Base-by-base conservation (phyloP, 2,888 invertebrate species). In the Plagiodera versicolora region DNA sequence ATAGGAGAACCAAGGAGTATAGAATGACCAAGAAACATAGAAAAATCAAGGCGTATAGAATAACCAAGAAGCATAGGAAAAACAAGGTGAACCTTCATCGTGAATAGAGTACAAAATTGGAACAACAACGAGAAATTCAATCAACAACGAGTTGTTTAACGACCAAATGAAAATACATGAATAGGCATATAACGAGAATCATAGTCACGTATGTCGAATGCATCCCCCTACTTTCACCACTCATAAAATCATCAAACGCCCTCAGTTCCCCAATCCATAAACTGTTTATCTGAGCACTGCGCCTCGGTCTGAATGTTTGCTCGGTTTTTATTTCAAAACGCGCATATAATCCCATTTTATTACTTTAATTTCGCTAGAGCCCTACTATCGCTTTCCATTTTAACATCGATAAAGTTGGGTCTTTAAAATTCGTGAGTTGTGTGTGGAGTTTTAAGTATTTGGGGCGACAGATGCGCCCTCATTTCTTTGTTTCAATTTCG, bases 281-380 rank as follows among this genome's bases (percentile, higher is more conserved):
- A 61, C 61, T 53, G 57, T 61, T 61, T 61, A 61, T 61, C 57
- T 44, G 54, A 55, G 20, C 18, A 46, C 18, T 46, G 9, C 17
- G 17, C n/a, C n/a, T n/a, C n/a, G n/a, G n/a, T 53, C 44, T 16
- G 24, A 53, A 53, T 44, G 28, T 44, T 53, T 17, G 44, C 44
- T 24, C 14, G 53, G 11, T 16, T 44, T 53, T 53, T 44, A 53
- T 53, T 44, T 44, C 1, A 53, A 52, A 53, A 53, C 53, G 44
- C 17, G 44, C 17, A 28, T 52, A 52, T 53, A 53, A 53, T 71
- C 70, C 69, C 59, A 67, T 68, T 73, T 72, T 73, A 71, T 70
- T 67, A 69, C 73, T 72, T 74, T 73, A 74, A 74, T 74, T 74
- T 71, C 67, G 65, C 67, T 64, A 72, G 69, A 69, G 67, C 67